phyloP scores from a whole-genome alignment of 2,888 invertebrate genomes.

The Synergus laeviventris region DNA sequence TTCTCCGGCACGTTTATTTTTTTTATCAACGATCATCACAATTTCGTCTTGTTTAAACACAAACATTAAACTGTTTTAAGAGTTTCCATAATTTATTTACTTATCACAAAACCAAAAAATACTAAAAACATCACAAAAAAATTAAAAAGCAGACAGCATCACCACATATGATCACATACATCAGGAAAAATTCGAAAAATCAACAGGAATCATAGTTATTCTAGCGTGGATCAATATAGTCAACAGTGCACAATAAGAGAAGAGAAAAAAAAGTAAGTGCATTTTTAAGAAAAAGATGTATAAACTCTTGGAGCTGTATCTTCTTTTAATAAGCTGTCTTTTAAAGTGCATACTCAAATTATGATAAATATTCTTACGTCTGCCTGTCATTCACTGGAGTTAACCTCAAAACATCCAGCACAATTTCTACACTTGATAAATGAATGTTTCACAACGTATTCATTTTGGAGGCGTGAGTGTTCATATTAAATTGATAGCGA shows the following conservation, averaged over 20 bases:
- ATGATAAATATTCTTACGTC: not conserved
- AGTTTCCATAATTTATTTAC: too few species aligned
- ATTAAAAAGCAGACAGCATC: too few species aligned
- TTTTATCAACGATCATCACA: too few species aligned
- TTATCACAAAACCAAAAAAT: too few species aligned
- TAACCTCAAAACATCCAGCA: conserved; percentile 26
- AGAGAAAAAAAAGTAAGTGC: not conserved
- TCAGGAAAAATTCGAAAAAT: not conserved
- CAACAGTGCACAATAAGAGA: not conserved
- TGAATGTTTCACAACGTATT: not conserved
- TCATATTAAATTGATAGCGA: not conserved
- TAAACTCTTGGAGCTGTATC: not conserved
- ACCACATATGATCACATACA: too few species aligned
- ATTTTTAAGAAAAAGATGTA: not conserved
- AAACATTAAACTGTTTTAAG: too few species aligned
- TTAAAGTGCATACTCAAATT: not conserved
- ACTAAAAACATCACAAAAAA: too few species aligned
- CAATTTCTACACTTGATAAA: conserved; percentile 3
- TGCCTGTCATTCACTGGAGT: conserved; percentile 25
- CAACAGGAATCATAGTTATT: not conserved
- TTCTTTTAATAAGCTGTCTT: not conserved
- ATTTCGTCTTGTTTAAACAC: too few species aligned
- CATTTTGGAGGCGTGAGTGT: not conserved
- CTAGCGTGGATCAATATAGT: too few species aligned
- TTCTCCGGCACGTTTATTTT: too few species aligned